Conservation (phyloP, 2,113 vertebrate genomes). For the Colistium nudipinnis region DNA sequence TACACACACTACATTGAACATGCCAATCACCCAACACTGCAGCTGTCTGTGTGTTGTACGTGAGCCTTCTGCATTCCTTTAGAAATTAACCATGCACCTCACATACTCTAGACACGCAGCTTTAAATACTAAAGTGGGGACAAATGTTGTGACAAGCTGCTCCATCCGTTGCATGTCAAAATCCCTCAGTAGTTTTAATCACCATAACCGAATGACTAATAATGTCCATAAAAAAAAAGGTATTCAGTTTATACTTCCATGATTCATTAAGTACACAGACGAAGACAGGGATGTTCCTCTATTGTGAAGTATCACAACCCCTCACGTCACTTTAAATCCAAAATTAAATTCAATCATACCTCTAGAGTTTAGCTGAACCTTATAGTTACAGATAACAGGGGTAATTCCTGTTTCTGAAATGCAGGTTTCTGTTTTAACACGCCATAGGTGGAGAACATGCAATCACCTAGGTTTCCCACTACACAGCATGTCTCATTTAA, state of each 20-base stretch:
- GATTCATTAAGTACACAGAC: slow-evolving; percentile 29
- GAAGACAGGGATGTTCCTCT: slow-evolving; percentile 23
- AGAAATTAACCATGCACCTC: slow-evolving; percentile 67
- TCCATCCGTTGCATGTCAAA: slow-evolving; percentile 57
- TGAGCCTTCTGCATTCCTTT: slow-evolving; percentile 74
- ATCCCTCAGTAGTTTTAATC: slow-evolving; percentile 61
- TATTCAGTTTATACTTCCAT: slow-evolving; percentile 29
- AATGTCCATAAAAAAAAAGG: slow-evolving; percentile 18
- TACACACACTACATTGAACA: slow-evolving; percentile 75
- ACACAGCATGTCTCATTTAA: background rate
- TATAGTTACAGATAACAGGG: background rate
- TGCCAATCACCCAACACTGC: slow-evolving; percentile 71
- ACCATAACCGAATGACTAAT: slow-evolving; percentile 61
- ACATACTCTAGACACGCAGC: slow-evolving; percentile 61
- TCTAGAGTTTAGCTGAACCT: slow-evolving; percentile 17
- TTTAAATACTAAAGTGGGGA: slow-evolving; percentile 59
- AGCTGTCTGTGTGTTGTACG: slow-evolving; percentile 72
- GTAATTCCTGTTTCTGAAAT: slow-evolving; percentile 17
- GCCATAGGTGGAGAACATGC: slow-evolving; percentile 7
- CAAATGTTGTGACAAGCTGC: slow-evolving; percentile 66
- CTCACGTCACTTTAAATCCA: slow-evolving; percentile 23
- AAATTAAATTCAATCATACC: slow-evolving; percentile 32
- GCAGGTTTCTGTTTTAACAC: background rate
- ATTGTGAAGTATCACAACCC: slow-evolving; percentile 15
- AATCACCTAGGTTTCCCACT: background rate